These are phyloP conservation scores for Geothlypis trichas DNA, from an alignment of 2,113 vertebrate species.

Conservation along the genomic window DNA sequence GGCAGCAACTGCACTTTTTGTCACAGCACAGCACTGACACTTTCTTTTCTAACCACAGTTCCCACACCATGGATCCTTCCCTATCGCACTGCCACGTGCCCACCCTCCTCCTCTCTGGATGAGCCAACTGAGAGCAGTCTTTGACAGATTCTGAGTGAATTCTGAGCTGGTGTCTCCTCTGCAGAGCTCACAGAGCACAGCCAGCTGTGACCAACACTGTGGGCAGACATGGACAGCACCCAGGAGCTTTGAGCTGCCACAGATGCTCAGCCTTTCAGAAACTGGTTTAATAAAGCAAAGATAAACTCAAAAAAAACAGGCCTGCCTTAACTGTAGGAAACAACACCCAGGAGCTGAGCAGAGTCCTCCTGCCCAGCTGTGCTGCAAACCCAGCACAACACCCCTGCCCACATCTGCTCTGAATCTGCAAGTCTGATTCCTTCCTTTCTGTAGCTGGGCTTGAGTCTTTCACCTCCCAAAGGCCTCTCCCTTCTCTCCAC, in stretches of 20 bases:
- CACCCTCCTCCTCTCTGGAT: not conserved
- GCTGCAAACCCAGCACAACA: not conserved
- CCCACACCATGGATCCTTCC: not conserved
- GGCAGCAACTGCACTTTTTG: not conserved
- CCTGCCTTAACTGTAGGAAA: not conserved
- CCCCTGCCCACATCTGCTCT: rapidly evolving
- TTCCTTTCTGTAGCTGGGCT: not conserved
- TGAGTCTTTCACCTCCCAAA: not conserved
- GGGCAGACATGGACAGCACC: not conserved
- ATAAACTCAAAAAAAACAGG: not conserved
- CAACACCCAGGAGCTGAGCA: not conserved
- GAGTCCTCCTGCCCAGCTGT: not conserved
- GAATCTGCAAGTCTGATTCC: not conserved
- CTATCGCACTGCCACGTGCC: rapidly evolving
- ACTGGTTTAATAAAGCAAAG: not conserved
- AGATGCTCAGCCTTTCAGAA: no score
- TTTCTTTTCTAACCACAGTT: not conserved
- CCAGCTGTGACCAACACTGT: not conserved
- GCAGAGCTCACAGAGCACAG: not conserved
- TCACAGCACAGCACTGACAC: not conserved
- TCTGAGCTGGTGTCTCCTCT: rapidly evolving
- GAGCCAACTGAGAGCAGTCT: not conserved
- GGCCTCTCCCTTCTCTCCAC: slow-evolving; percentile 3
- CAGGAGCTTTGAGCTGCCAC: rapidly evolving
- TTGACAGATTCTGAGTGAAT: not conserved